A percentile compares a stretch with the other conserved stretches of the same genome.
phyloP scores from a whole-genome alignment of 2,797 vertebrate genomes.

The Spea hammondii region DNA sequence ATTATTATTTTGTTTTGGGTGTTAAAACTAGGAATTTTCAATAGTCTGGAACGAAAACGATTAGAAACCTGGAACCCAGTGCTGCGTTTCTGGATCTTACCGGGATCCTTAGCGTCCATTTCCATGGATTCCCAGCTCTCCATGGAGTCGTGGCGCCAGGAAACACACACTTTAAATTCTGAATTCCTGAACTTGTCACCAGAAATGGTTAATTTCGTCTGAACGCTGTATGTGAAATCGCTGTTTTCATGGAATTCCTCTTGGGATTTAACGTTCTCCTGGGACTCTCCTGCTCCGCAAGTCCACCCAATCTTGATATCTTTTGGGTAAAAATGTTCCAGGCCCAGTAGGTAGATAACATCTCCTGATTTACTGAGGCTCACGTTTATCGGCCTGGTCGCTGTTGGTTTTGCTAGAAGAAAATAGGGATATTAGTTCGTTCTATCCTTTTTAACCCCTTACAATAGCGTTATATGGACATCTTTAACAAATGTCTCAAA shows the following conservation, averaged over 20 bases:
- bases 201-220: not conserved
- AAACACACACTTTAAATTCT: not conserved
- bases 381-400: not conserved
- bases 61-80: no score
- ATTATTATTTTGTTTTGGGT: no score
- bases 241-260: not conserved
- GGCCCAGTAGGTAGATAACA: not conserved
- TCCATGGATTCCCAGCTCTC: not conserved
- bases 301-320: not conserved
- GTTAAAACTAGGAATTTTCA: no score
- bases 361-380: not conserved
- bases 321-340: constrained; percentile 6
- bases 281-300: not conserved
- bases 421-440: not conserved
- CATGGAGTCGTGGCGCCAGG: not conserved
- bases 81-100: not conserved
- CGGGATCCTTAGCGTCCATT: not conserved
- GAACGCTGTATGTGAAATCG: not conserved
- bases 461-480: no score
- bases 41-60: no score
- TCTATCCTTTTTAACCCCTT: no score
- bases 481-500: no score
- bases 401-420: constrained; percentile 11
- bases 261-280: not conserved
- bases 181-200: not conserved